Evolutionary conservation across 2,888 invertebrate genomes (phyloP).

Genomic region (Cataglyphis rosenhaueri): DNA sequence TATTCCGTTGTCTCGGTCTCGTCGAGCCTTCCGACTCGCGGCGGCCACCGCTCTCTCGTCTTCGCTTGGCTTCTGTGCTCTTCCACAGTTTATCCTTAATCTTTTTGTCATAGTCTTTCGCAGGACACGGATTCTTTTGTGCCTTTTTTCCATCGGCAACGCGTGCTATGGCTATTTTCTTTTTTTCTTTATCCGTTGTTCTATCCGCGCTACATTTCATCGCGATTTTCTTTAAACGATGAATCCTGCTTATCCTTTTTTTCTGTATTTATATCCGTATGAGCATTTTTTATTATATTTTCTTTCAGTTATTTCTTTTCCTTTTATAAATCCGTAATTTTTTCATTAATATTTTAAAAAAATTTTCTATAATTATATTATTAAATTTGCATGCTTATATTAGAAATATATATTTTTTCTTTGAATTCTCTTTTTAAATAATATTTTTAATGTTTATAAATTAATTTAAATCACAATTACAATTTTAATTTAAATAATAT

Average conservation of each 20-base stretch:
- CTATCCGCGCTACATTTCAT: constrained; percentile 12
- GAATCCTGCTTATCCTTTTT: not conserved
- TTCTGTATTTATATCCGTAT: not conserved
- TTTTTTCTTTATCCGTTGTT: constrained; percentile 17
- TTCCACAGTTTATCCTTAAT: constrained; percentile 16
- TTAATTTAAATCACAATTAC: not conserved
- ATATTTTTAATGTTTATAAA: not conserved
- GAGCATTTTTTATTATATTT: not conserved
- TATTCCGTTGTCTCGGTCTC: constrained; percentile 58
- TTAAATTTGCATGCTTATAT: not conserved
- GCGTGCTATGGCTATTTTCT: not conserved
- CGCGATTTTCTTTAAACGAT: not conserved
- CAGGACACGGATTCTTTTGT: constrained; percentile 8
- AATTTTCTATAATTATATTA: not conserved
- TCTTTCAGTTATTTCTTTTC: not conserved
- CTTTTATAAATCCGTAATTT: not conserved
- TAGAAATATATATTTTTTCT: not conserved
- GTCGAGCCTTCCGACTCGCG: constrained; percentile 49
- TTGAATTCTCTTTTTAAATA: not conserved
- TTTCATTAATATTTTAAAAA: not conserved
- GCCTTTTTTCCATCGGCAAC: constrained; percentile 26
- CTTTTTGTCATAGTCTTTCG: constrained; percentile 23
- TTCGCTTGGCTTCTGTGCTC: constrained; percentile 14
- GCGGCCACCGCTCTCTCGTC: constrained; percentile 17
- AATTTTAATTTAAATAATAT: not conserved